These are phyloP conservation scores for Glareola pratincola DNA, from an alignment of 2,113 vertebrate species.

Conservation along the genomic window DNA sequence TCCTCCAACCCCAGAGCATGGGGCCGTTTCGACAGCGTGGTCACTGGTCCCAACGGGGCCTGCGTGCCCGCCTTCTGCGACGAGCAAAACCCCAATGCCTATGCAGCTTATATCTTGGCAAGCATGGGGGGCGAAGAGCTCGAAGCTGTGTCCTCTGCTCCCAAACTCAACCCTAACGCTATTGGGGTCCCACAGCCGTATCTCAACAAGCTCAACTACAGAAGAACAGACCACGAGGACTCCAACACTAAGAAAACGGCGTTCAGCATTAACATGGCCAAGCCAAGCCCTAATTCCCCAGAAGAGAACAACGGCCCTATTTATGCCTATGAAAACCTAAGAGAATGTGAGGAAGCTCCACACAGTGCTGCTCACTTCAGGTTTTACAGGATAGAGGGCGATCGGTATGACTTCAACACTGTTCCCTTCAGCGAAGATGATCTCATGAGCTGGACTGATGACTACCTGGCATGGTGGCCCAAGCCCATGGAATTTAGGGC, in stretches of 20 bases:
- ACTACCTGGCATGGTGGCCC: slow-evolving; percentile 97
- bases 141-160: slow-evolving; percentile 86
- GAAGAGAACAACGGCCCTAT: slow-evolving; percentile 92
- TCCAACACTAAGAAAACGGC: slow-evolving; percentile 88
- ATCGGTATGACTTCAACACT: slow-evolving; percentile 92
- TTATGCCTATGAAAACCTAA: slow-evolving; percentile 88
- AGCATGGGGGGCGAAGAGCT: slow-evolving; percentile 95
- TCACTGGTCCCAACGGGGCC: slow-evolving; percentile 89
- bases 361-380: slow-evolving; percentile 89
- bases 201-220: slow-evolving; percentile 90
- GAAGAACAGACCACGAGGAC: slow-evolving; percentile 88
- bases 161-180: slow-evolving; percentile 86
- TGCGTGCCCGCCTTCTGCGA: slow-evolving; percentile 96
- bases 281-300: slow-evolving; percentile 83
- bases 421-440: slow-evolving; percentile 95
- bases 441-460: slow-evolving; percentile 95
- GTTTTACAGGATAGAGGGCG: slow-evolving; percentile 93
- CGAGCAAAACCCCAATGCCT: slow-evolving; percentile 86
- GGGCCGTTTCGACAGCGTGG: slow-evolving; percentile 93
- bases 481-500: slow-evolving; percentile 97
- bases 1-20: slow-evolving; percentile 92
- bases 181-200: slow-evolving; percentile 95
- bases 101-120: slow-evolving; percentile 88
- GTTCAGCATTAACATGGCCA: slow-evolving; percentile 92
- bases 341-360: slow-evolving; percentile 89